Evolutionary conservation across 30 jellyfish, hydroid and myxozoan species (phyloP), one percentile per base, ranked within the genome.

Genomic region (Hydractinia symbiolongicarpus): DNA sequence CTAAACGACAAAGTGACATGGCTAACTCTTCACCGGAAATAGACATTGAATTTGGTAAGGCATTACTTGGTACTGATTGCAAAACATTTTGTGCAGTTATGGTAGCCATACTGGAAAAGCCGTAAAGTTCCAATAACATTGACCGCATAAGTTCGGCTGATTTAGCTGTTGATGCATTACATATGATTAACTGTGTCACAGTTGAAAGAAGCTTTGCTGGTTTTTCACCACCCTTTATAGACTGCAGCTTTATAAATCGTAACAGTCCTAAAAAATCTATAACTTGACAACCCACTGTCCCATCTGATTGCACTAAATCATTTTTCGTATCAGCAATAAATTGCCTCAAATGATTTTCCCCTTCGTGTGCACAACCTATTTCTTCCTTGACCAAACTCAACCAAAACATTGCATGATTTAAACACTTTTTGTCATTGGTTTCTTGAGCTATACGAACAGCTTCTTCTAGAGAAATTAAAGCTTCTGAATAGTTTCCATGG

Each of bases 391-490:
- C 85, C 2, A 77, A 16, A 54, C 58, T 55, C 40, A 77, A 15
- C 85, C 85, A 77, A 77, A 77, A 77, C 88, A 89, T 50, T 4
- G 97, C 91, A 81, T 89, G 97, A 20, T 84, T 81, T 60, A 89
- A 71, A 58, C 97, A 89, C 16, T 80, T 69, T 13, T 77, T 76
- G 68, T 89, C 97, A 60, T 85, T 84, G 8, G 97, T 89, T n/a
- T 84, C 90, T 56, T 89, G 97, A 19, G 97, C 97, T 88, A 89
- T 85, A 55, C 81, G 71, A 10, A 84, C 84, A 14, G 97, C 97
- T 78, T 89, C 97, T 78, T 89, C 89, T 72, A 89, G 66, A n/a
- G 95, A 86, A 61, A 88, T 78, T 5, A 84, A 70, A 53, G 97
- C 78, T 53, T 70, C 81, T 13, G 62, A 73, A 67, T 89, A 66